These are phyloP conservation scores for Apamea monoglypha DNA, from an alignment of 2,888 invertebrate species.

Conservation along the genomic window DNA sequence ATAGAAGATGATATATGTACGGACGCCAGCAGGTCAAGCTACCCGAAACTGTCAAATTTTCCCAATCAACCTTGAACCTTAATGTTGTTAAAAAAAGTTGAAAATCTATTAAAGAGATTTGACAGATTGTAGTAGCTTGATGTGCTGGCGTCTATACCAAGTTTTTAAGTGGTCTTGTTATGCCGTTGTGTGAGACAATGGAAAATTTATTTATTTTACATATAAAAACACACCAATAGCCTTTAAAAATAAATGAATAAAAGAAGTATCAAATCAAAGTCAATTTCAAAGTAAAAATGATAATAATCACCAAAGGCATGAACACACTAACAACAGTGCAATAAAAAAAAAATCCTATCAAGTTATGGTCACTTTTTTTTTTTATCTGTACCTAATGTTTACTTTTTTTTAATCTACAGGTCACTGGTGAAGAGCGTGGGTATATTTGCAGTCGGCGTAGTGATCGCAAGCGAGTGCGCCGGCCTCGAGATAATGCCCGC, in stretches of 20 bases:
- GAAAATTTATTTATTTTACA: neutral
- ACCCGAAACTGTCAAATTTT: no score
- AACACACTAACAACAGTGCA: neutral
- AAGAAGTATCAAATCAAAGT: neutral
- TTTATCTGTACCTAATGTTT: constrained; percentile 49
- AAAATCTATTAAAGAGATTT: no score
- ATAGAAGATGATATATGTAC: neutral
- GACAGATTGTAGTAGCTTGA: no score
- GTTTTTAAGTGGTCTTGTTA: neutral
- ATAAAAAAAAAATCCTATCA: constrained; percentile 13
- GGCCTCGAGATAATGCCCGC: constrained; percentile 94
- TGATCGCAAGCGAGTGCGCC: constrained; percentile 94
- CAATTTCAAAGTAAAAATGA: neutral
- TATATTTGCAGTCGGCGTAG: constrained; percentile 94
- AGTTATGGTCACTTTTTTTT: constrained; percentile 25
- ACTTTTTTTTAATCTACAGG: constrained; percentile 89
- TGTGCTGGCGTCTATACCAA: no score
- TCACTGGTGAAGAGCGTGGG: constrained; percentile 94
- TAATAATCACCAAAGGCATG: neutral
- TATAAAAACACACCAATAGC: neutral
- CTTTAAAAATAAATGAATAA: neutral
- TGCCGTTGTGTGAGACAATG: neutral
- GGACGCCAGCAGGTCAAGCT: no score
- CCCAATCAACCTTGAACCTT: no score
- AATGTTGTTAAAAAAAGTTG: no score